Conservation (phyloP, 2,113 vertebrate species). For the Paradoxurus hermaphroditus region DNA sequence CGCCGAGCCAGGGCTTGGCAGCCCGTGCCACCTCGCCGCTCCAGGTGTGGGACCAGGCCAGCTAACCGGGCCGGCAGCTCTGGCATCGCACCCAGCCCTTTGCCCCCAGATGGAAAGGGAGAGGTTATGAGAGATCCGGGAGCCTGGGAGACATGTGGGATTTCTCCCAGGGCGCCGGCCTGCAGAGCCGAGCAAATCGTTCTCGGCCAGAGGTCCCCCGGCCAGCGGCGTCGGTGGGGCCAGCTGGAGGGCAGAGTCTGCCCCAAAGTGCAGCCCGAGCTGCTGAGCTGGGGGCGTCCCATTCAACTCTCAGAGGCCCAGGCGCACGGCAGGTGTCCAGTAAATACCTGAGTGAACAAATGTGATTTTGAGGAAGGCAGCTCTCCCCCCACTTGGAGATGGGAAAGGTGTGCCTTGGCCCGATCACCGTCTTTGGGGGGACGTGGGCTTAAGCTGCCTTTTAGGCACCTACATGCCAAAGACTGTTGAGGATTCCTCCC, state of each 20-base stretch:
- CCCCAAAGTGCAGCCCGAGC: background rate
- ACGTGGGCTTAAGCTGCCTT: background rate
- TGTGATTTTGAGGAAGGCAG: background rate
- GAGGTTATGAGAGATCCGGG: background rate
- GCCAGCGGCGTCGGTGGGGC: background rate
- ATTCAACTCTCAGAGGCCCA: background rate
- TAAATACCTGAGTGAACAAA: background rate
- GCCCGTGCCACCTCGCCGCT: rapidly evolving
- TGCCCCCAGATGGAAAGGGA: background rate
- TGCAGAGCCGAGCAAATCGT: background rate
- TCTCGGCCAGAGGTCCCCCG: background rate
- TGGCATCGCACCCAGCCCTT: background rate
- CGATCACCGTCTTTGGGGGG: background rate
- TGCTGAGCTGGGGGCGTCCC: background rate
- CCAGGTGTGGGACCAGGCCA: background rate
- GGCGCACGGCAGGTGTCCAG: background rate
- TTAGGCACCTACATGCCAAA: background rate
- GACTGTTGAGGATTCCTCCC: background rate
- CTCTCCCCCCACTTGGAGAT: background rate
- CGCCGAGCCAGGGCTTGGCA: background rate
- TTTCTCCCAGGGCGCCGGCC: background rate
- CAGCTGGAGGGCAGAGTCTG: background rate
- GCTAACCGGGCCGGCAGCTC: background rate
- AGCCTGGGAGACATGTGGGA: background rate
- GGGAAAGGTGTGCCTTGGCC: too few relatives aligned